These are phyloP conservation scores for Cynocephalus volans DNA, from an alignment of 2,113 vertebrate genomes.

Conservation along the genomic window DNA sequence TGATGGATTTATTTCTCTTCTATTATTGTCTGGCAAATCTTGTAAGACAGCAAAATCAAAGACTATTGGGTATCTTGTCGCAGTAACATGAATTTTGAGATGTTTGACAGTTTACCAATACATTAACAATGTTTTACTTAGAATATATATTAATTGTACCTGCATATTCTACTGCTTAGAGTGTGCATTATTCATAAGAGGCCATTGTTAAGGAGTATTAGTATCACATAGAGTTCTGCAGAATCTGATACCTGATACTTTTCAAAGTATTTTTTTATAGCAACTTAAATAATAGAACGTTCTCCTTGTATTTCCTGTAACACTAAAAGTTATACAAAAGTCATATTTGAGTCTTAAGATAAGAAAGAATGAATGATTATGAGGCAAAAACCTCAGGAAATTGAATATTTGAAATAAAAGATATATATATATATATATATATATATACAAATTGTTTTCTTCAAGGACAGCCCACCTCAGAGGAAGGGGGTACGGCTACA, in stretches of 20 bases:
- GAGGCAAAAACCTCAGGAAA: background rate
- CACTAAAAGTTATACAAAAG: background rate
- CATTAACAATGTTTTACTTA: background rate
- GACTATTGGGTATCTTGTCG: background rate
- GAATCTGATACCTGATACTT: background rate
- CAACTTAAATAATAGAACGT: background rate
- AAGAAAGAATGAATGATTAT: background rate
- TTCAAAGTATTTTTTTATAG: background rate
- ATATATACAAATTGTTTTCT: constrained; percentile 2
- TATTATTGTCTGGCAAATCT: background rate
- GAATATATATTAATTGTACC: background rate
- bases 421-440: too few species aligned
- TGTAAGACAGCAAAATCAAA: background rate
- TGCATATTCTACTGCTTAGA: background rate
- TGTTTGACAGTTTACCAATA: background rate
- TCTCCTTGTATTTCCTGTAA: background rate
- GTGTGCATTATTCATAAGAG: background rate
- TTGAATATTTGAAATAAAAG: constrained; percentile 8
- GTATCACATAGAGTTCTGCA: background rate
- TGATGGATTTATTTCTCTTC: constrained; percentile 24
- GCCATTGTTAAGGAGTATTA: background rate
- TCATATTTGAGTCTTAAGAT: constrained; percentile 38
- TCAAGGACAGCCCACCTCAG: background rate
- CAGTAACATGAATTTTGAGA: background rate
- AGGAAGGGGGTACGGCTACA: background rate